Evolutionary conservation across 2,797 vertebrate genomes (phyloP).

Genomic region (Avahi laniger): DNA sequence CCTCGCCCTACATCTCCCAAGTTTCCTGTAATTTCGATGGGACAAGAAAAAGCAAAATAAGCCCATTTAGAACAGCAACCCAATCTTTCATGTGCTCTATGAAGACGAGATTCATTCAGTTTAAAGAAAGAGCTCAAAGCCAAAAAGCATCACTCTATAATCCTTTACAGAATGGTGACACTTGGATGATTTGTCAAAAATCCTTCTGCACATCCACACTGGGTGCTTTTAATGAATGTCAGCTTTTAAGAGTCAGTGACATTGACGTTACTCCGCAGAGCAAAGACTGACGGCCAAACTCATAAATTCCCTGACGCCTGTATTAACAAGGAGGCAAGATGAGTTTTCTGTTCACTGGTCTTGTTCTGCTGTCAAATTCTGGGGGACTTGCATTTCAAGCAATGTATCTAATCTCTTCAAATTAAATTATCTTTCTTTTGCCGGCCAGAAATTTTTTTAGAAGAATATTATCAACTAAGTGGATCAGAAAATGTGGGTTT

Average conservation of each 20-base stretch:
- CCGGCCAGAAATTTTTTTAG: conserved; percentile 67
- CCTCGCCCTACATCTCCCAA: not conserved
- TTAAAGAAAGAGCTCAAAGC: conserved; percentile 63
- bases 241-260: conserved; percentile 70
- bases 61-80: not conserved
- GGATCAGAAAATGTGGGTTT: conserved; percentile 76
- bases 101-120: conserved; percentile 53
- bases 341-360: conserved; percentile 69
- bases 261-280: conserved; percentile 63
- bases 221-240: conserved; percentile 75
- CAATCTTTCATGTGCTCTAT: conserved; percentile 21
- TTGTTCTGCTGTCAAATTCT: conserved; percentile 77
- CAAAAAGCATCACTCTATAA: conserved; percentile 30
- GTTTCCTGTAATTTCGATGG: not conserved
- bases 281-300: conserved; percentile 69
- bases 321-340: conserved; percentile 59
- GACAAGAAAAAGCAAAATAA: not conserved
- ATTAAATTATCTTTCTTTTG: conserved; percentile 79
- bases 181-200: conserved; percentile 77
- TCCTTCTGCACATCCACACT: conserved; percentile 54
- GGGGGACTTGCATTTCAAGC: conserved; percentile 71
- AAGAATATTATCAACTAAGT: conserved; percentile 79
- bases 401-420: conserved; percentile 75
- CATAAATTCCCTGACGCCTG: conserved; percentile 67
- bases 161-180: conserved; percentile 63